Evolutionary conservation across 2,113 vertebrate genomes (phyloP).

Genomic region (Trogon melanurus): DNA sequence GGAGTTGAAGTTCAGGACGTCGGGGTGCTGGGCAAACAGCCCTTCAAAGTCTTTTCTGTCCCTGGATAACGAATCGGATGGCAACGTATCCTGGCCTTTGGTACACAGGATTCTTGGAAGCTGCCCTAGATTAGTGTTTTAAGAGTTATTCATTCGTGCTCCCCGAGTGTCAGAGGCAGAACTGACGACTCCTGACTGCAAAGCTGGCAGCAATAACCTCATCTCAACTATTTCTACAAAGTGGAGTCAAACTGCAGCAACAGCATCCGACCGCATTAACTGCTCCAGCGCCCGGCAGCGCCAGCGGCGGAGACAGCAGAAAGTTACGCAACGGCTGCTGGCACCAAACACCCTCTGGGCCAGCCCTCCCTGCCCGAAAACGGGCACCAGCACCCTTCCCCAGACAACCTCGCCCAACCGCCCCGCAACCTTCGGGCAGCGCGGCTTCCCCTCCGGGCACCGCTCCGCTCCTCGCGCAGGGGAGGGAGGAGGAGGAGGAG

Average conservation of each 20-base stretch:
- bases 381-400: background rate
- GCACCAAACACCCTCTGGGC: background rate
- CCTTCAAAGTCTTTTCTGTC: background rate
- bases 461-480: rapidly evolving
- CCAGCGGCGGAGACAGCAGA: background rate
- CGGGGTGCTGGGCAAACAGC: background rate
- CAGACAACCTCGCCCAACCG: background rate
- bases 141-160: conserved; percentile 21
- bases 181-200: background rate
- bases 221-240: background rate
- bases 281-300: background rate
- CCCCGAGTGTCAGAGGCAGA: background rate
- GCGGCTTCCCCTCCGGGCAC: background rate
- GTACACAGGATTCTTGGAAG: conserved; percentile 26
- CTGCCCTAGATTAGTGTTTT: background rate
- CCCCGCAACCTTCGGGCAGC: background rate
- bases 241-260: background rate
- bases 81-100: background rate
- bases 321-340: background rate
- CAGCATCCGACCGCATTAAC: background rate
- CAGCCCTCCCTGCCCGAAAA: background rate
- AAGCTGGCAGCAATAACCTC: background rate
- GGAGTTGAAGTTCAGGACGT: background rate
- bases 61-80: background rate
- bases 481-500: background rate